Evolutionary conservation across 2,888 invertebrate genomes (phyloP).

Genomic region (Epirrita christyi): DNA sequence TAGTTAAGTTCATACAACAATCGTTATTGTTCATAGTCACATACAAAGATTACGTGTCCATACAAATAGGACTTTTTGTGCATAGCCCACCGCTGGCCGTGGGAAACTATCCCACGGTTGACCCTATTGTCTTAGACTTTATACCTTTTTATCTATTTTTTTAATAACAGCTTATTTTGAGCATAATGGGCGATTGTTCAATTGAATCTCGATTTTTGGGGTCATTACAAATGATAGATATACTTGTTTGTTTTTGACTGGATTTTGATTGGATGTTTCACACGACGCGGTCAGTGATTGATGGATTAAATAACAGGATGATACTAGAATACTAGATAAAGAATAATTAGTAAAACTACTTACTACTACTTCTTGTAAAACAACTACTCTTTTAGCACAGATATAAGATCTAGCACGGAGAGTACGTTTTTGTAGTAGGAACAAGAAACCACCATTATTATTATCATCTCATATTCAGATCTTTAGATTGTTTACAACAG

Average conservation of each 20-base stretch:
- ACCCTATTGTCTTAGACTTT: constrained; percentile 58
- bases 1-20: constrained; percentile 40
- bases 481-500: too few relatives aligned
- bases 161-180: constrained; percentile 73
- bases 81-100: constrained; percentile 50
- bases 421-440: too few relatives aligned
- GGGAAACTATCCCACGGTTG: constrained; percentile 71
- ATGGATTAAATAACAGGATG: neutral
- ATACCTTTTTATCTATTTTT: constrained; percentile 66
- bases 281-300: neutral
- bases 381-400: too few relatives aligned
- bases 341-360: too few relatives aligned
- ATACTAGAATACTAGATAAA: too few relatives aligned
- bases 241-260: constrained; percentile 30
- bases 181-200: constrained; percentile 81
- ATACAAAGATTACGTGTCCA: constrained; percentile 40
- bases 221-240: constrained; percentile 27
- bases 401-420: too few relatives aligned
- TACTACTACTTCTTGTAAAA: too few relatives aligned
- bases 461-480: too few relatives aligned
- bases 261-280: constrained; percentile 24
- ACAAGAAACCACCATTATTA: too few relatives aligned
- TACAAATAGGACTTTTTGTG: constrained; percentile 51
- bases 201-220: constrained; percentile 61
- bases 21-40: constrained; percentile 42